phyloP scores from a whole-genome alignment of 1,140 invertebrate species.

The Drosophila hydei region DNA sequence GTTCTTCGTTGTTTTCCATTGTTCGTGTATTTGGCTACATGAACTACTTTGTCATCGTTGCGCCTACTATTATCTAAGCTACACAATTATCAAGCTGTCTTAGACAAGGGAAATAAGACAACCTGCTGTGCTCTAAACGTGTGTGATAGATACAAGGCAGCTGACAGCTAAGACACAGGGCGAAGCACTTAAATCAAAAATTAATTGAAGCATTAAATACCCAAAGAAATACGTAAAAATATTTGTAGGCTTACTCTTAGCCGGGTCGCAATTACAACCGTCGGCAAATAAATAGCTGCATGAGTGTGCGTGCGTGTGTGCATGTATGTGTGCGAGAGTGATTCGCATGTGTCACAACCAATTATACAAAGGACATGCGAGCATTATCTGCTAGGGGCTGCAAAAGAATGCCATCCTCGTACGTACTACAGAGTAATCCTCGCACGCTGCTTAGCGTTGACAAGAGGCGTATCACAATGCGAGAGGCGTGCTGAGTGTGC shows the following conservation, averaged over 20 bases:
- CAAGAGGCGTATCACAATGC: constrained; percentile 53
- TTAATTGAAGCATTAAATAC: constrained; percentile 82
- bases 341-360: constrained; percentile 70
- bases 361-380: constrained; percentile 74
- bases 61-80: not conserved
- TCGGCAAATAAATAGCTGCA: constrained; percentile 16
- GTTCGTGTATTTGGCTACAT: constrained; percentile 18
- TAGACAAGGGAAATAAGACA: constrained; percentile 31
- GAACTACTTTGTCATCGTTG: constrained; percentile 5
- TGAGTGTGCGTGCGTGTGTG: not conserved
- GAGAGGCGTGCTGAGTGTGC: constrained; percentile 56
- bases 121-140: constrained; percentile 65
- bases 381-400: constrained; percentile 25
- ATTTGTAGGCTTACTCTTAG: constrained; percentile 35
- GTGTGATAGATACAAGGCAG: constrained; percentile 36
- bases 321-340: not conserved
- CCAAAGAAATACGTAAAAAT: constrained; percentile 59
- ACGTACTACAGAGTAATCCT: constrained; percentile 56
- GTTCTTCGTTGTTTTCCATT: constrained; percentile 8
- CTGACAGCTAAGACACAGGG: constrained; percentile 29
- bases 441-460: constrained; percentile 74
- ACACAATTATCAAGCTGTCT: constrained; percentile 40
- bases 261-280: constrained; percentile 55
- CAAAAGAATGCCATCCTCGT: constrained; percentile 54
- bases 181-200: constrained; percentile 67